A percentile compares a stretch with the other conserved stretches of the same genome.
Evolutionary conservation across 1,140 invertebrate species (phyloP).

Genomic region (Temnothorax curvispinosus): DNA sequence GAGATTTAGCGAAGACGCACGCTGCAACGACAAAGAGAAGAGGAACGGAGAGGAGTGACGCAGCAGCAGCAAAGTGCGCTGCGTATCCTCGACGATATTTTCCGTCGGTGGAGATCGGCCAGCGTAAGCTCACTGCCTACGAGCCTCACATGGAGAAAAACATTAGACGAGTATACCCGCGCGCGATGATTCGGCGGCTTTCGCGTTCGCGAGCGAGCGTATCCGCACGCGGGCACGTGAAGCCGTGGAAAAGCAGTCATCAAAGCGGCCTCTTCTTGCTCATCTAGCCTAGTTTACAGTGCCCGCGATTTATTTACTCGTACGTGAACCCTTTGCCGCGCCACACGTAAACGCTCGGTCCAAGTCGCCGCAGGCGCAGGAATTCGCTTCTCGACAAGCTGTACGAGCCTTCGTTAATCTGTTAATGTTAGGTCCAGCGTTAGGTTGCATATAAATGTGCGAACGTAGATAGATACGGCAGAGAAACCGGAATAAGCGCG

Average conservation of each 20-base stretch:
- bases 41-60: conserved; percentile 55
- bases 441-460: neutral
- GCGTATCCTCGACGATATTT: conserved; percentile 57
- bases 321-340: neutral
- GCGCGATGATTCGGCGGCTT: conserved; percentile 61
- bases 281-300: conserved; percentile 57
- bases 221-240: neutral
- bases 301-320: conserved; percentile 46
- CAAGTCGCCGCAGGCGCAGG: conserved; percentile 16
- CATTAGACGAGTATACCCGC: conserved; percentile 53
- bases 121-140: conserved; percentile 4
- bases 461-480: neutral
- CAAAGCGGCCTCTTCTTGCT: conserved; percentile 44
- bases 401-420: conserved; percentile 24
- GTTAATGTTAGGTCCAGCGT: neutral
- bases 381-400: conserved; percentile 21
- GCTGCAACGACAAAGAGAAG: conserved; percentile 45
- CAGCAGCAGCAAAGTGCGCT: conserved; percentile 15
- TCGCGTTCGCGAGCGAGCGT: conserved; percentile 21
- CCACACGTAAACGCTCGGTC: neutral
- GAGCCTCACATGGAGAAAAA: conserved; percentile 46
- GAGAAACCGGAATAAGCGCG: neutral
- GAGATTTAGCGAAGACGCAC: conserved; percentile 47
- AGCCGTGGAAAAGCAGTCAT: conserved; percentile 55
- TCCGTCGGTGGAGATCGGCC: conserved; percentile 61